Evolutionary conservation across 2,888 invertebrate species (phyloP), one percentile per base, ranked within the genome.

Genomic region (Melanargia galathea): DNA sequence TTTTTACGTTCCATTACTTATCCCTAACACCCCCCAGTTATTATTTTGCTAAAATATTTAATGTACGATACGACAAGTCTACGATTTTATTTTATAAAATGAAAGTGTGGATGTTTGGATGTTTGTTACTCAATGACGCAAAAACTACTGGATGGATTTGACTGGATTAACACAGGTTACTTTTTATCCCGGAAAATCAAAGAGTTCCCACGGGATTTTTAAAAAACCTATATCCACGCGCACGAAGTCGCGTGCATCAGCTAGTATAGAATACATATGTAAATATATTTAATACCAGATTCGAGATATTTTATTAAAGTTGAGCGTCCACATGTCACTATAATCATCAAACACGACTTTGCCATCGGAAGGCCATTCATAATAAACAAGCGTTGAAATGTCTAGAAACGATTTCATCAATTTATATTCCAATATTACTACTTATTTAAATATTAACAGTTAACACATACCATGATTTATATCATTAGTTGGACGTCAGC

Each of bases 371-470:
- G 67, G 72, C 69, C 69, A 73, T 74, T 72, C 68, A 70, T 74
- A 74, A 77, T 70, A 75, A 74, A 74, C 71, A 73, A 75, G 70
- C 74, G 71, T 73, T 75, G 75, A 75, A 73, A 70, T 74, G 73
- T 75, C 72, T 73, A 74, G 68, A 71, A 72, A 71, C 64, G 69
- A 68, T 70, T 67, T 67, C 70, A 74, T 80, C 76, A 76, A 80
- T 79, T 81, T 82, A 80, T 78, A 81, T 80, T 79, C 79, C 73
- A 77, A 79, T 76, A 72, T 76, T 79, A 77, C 18, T 33, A 20
- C 35, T 80, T 81, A 82, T 83, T 83, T 79, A 80, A 82, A 83
- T 82, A 81, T 81, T 82, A 82, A 83, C 81, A 82, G 80, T 81
- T 81, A 82, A 81, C 81, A 83, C 77, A 78, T 70, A 69, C 63